Percentiles rank a stretch among this genome's conserved stretches.
Conservation (phyloP, 2,113 vertebrate genomes). For the Castor canadensis region DNA sequence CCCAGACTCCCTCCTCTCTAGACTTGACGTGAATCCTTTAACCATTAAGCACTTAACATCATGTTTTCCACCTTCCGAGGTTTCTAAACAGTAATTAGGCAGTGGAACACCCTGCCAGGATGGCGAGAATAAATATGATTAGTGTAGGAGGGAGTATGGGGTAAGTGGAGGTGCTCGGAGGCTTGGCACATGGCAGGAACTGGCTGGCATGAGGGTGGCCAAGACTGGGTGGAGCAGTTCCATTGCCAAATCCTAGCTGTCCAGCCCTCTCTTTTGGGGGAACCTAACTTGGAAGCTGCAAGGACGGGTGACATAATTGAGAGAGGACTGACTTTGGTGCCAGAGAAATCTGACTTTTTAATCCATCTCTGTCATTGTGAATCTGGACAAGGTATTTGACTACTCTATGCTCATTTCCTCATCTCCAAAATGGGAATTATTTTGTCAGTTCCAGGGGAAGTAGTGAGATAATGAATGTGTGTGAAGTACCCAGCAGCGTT, state of each 20-base stretch:
- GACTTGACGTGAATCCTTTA: constrained; percentile 54
- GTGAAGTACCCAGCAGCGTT: not conserved
- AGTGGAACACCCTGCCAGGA: constrained; percentile 58
- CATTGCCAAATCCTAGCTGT: not conserved
- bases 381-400: not conserved
- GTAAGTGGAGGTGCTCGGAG: constrained; percentile 38
- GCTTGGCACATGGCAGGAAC: not conserved
- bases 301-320: not conserved
- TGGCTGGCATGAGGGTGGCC: not conserved
- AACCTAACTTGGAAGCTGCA: not conserved
- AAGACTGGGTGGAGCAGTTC: not conserved
- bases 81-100: constrained; percentile 76
- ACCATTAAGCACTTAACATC: constrained; percentile 71
- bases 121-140: constrained; percentile 67
- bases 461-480: not conserved
- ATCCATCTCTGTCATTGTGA: not conserved
- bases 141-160: constrained; percentile 66
- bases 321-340: not conserved
- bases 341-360: not conserved
- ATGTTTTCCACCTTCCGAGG: constrained; percentile 61
- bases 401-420: not conserved
- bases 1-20: not conserved
- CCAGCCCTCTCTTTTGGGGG: not conserved
- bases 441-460: not conserved
- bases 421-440: not conserved